Conservation (phyloP, 2,888 invertebrate genomes). For the Caradrina clavipalpis region DNA sequence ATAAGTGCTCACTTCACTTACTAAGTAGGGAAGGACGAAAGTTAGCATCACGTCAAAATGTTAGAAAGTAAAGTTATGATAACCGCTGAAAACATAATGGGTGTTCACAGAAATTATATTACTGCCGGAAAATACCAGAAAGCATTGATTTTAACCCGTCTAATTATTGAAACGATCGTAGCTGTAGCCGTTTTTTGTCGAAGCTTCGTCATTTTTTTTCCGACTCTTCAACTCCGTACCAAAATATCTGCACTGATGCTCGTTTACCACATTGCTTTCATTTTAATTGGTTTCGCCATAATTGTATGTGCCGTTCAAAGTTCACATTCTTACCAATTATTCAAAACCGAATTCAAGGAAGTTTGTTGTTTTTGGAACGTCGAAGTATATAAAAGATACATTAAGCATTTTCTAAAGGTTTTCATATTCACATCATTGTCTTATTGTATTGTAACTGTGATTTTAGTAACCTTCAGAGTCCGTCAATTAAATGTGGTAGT, state of each 20-base stretch:
- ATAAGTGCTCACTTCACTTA: not conserved
- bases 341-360: not conserved
- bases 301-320: not conserved
- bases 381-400: not conserved
- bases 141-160: constrained; percentile 15
- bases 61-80: constrained; percentile 6
- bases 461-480: not conserved
- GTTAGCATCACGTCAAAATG: not conserved
- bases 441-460: not conserved
- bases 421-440: not conserved
- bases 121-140: constrained; percentile 8
- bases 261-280: not conserved
- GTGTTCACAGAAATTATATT: constrained; percentile 20
- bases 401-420: constrained; percentile 1
- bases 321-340: constrained; percentile 5
- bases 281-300: not conserved
- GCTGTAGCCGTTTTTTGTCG: not conserved
- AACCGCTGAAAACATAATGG: constrained; percentile 22
- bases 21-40: not conserved
- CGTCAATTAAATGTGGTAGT: not conserved
- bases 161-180: not conserved
- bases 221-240: not conserved
- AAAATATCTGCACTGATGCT: not conserved
- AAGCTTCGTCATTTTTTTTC: not conserved
- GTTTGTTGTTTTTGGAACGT: not conserved